Evolutionary conservation across 2,113 vertebrate species (phyloP).

Genomic region (Megaptera novaeangliae): DNA sequence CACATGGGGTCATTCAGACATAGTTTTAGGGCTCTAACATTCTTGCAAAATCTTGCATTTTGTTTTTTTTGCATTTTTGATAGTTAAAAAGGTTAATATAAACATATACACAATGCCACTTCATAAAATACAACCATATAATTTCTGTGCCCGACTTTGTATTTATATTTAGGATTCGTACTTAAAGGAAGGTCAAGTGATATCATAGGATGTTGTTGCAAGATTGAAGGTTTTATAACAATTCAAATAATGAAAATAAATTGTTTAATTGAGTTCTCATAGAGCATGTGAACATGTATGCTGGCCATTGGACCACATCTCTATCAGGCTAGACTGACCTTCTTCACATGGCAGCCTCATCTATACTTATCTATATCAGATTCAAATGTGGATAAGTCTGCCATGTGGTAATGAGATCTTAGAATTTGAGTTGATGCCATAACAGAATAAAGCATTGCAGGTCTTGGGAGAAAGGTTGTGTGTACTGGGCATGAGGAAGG

Average conservation of each 20-base stretch:
- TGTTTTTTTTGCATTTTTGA: background rate
- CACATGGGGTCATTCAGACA: background rate
- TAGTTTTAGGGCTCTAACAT: background rate
- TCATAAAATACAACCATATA: background rate
- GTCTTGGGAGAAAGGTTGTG: background rate
- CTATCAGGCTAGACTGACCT: background rate
- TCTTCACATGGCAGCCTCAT: background rate
- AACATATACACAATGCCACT: background rate
- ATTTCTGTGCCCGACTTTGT: background rate
- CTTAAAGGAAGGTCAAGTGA: background rate
- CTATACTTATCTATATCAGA: background rate
- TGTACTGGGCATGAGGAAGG: background rate
- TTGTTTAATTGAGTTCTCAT: background rate
- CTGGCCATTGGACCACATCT: background rate
- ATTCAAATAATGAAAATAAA: background rate
- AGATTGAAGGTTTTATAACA: background rate
- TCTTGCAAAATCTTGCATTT: background rate
- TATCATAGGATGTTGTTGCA: background rate
- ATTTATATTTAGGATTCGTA: background rate
- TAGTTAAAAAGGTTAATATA: background rate
- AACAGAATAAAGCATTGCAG: background rate
- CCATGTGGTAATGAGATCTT: background rate
- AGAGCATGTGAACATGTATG: background rate
- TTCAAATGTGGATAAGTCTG: background rate
- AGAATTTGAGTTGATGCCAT: background rate